These are phyloP conservation scores for Villa cingulata DNA, from an alignment of 2,888 invertebrate genomes.

Conservation along the genomic window DNA sequence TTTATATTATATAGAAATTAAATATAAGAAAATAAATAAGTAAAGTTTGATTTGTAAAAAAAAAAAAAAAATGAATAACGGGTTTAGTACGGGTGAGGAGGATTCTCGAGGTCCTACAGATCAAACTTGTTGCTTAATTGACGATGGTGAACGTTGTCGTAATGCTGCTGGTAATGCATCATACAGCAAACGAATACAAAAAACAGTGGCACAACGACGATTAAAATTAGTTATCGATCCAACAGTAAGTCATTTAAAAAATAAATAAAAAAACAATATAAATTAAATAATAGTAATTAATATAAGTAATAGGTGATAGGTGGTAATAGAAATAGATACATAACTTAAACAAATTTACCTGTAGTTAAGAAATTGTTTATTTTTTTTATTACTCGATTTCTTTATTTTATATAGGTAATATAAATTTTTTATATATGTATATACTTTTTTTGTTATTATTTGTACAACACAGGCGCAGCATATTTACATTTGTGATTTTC, in stretches of 20 bases:
- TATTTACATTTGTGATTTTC: conserved; percentile 92
- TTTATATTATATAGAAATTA: too few relatives aligned
- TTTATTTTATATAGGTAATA: not conserved
- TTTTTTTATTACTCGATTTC: not conserved
- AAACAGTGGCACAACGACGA: conserved; percentile 81
- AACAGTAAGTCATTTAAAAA: conserved; percentile 37
- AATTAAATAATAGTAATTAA: too few relatives aligned
- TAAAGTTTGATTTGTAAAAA: too few relatives aligned
- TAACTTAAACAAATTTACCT: not conserved
- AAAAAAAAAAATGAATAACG: conserved; percentile 40
- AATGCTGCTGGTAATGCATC: conserved; percentile 66
- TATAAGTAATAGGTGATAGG: too few relatives aligned
- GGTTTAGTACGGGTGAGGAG: conserved; percentile 82
- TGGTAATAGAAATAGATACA: too few relatives aligned
- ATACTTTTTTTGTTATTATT: too few relatives aligned
- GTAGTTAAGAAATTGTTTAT: not conserved
- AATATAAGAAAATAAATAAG: too few relatives aligned
- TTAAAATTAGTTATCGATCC: conserved; percentile 79
- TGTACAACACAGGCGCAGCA: conserved; percentile 82
- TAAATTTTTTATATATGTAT: too few relatives aligned
- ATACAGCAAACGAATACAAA: conserved; percentile 93
- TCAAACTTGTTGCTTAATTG: conserved; percentile 85
- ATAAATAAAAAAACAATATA: too few relatives aligned
- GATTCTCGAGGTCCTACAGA: conserved; percentile 78
- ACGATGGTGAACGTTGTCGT: conserved; percentile 74